A percentile compares a stretch with the other conserved stretches of the same genome.
These are phyloP conservation scores for Bettongia penicillata DNA, from an alignment of 2,113 vertebrate genomes.

Conservation along the genomic window DNA sequence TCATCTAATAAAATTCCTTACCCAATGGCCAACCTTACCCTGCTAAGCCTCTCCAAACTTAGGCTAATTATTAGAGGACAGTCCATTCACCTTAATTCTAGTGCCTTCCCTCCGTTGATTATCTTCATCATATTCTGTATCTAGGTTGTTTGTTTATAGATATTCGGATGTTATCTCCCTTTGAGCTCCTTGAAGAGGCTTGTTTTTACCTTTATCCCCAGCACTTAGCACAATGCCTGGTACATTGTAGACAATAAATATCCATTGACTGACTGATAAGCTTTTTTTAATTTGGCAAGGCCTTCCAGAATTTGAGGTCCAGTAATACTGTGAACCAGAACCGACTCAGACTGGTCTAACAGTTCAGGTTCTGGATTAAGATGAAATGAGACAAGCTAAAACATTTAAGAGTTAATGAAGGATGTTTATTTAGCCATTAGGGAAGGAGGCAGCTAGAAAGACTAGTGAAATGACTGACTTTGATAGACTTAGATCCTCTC, in stretches of 20 bases:
- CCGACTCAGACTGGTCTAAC: neutral
- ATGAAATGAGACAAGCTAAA: neutral
- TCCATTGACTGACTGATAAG: neutral
- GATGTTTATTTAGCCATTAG: neutral
- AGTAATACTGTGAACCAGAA: neutral
- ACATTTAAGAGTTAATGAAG: neutral
- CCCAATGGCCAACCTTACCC: neutral
- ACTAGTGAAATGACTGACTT: no score
- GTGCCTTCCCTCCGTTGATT: neutral
- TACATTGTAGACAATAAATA: neutral
- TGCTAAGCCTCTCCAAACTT: neutral
- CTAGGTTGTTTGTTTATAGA: neutral
- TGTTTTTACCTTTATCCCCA: neutral
- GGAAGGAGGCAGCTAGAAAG: neutral
- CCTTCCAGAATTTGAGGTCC: neutral
- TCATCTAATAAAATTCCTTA: neutral
- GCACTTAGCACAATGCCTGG: neutral
- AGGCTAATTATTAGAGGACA: neutral
- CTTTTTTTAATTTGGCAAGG: neutral
- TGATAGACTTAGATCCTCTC: no score
- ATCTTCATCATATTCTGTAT: neutral
- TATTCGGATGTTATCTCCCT: neutral
- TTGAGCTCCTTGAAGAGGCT: neutral
- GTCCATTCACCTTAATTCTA: neutral
- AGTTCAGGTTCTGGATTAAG: neutral